phyloP scores from a whole-genome alignment of 2,797 vertebrate genomes.

The Takifugu ocellatus region DNA sequence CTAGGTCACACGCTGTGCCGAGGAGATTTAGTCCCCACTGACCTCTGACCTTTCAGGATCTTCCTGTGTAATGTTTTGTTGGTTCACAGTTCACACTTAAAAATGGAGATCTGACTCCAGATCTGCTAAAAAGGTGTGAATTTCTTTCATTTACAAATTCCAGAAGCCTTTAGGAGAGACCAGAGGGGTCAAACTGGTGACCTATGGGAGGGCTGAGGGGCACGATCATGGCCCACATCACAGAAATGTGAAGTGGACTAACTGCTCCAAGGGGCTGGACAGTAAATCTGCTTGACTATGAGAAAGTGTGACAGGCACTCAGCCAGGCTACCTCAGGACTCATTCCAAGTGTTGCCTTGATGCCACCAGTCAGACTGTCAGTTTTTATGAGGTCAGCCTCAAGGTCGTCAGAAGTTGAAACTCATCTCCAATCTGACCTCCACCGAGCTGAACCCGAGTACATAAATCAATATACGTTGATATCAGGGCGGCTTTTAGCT shows the following conservation, averaged over 20 bases:
- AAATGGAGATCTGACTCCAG: background rate
- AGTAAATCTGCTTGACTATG: slow-evolving; percentile 69
- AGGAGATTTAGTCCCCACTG: no score
- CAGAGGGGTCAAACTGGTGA: slow-evolving; percentile 53
- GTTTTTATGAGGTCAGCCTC: slow-evolving; percentile 59
- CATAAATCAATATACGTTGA: slow-evolving; percentile 31
- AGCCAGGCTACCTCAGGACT: slow-evolving; percentile 64
- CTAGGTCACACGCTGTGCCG: no score
- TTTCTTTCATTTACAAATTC: slow-evolving; percentile 5
- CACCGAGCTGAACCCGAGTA: slow-evolving; percentile 42
- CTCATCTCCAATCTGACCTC: slow-evolving; percentile 1
- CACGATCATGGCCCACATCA: slow-evolving; percentile 48
- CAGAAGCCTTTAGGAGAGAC: slow-evolving; percentile 23
- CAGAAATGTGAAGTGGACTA: slow-evolving; percentile 43
- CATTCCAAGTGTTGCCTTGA: slow-evolving; percentile 70
- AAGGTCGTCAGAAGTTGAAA: slow-evolving; percentile 58
- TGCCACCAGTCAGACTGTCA: slow-evolving; percentile 70
- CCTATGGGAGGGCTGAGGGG: slow-evolving; percentile 34
- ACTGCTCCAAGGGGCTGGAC: slow-evolving; percentile 49
- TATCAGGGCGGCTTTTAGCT: background rate
- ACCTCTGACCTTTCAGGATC: no score
- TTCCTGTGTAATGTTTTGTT: no score
- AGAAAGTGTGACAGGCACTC: slow-evolving; percentile 68
- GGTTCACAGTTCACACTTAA: background rate
- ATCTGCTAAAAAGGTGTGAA: no score